A percentile compares a stretch with the other conserved stretches of the same genome.
phyloP scores from a whole-genome alignment of 2,113 vertebrate genomes.

The Physeter macrocephalus region DNA sequence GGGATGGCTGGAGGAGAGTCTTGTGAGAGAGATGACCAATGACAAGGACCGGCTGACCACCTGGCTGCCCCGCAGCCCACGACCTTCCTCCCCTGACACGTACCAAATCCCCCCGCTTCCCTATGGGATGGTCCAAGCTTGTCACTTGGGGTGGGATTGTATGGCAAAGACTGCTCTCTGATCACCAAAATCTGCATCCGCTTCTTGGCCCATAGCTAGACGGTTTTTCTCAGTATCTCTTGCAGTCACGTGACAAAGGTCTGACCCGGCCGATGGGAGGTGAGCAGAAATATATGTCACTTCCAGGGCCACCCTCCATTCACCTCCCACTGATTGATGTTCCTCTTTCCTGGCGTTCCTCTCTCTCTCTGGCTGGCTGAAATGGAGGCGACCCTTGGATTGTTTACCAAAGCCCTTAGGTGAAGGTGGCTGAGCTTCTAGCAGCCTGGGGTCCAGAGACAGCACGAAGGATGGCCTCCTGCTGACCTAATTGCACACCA shows the following conservation, averaged over 20 bases:
- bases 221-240: not conserved
- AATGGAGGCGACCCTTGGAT: not conserved
- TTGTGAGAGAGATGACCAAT: rapidly evolving
- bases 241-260: rapidly evolving
- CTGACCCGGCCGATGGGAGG: not conserved
- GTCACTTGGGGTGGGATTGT: not conserved
- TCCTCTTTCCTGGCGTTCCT: not conserved
- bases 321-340: rapidly evolving
- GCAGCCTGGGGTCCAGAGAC: not conserved
- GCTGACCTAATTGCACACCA: not conserved
- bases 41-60: rapidly evolving
- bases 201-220: not conserved
- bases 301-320: rapidly evolving
- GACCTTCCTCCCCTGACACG: rapidly evolving
- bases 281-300: not conserved
- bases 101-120: not conserved
- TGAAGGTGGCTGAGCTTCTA: not conserved
- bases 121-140: not conserved
- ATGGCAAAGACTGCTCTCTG: not conserved
- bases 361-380: not conserved
- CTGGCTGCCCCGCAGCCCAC: rapidly evolving
- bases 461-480: not conserved
- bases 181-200: not conserved
- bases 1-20: too few relatives aligned
- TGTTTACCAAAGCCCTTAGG: not conserved